Evolutionary conservation across 2,113 vertebrate genomes (phyloP).

Genomic region (Seriola rivoliana): DNA sequence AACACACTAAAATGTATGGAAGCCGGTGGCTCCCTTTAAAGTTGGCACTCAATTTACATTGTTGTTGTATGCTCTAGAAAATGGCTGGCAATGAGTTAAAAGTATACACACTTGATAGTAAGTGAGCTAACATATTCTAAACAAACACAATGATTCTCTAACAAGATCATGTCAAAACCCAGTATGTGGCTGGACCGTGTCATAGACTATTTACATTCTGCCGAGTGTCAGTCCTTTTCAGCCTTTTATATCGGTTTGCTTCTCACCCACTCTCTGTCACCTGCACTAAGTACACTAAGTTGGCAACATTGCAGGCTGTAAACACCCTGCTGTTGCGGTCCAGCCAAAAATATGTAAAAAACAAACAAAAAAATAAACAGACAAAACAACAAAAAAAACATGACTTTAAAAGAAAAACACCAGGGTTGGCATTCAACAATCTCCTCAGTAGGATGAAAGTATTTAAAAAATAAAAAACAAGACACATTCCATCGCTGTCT

Average conservation of each 20-base stretch:
- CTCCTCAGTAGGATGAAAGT: constrained; percentile 22
- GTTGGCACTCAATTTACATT: not conserved
- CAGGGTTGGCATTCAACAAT: not conserved
- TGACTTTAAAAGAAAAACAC: constrained; percentile 1
- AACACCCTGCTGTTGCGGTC: too few species aligned
- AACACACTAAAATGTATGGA: not conserved
- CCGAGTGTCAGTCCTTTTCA: too few species aligned
- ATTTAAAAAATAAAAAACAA: constrained; percentile 2
- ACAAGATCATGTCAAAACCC: not conserved
- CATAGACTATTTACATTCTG: too few species aligned
- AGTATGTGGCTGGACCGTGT: too few species aligned
- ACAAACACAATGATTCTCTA: not conserved
- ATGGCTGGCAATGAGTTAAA: constrained; percentile 8
- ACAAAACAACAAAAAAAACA: not conserved
- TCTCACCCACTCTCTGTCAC: too few species aligned
- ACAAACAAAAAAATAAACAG: not conserved
- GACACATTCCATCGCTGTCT: constrained; percentile 14
- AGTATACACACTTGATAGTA: not conserved
- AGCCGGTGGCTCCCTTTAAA: not conserved
- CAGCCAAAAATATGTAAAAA: not conserved
- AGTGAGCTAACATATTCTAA: not conserved
- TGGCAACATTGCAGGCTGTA: too few species aligned
- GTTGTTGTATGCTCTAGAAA: constrained; percentile 7
- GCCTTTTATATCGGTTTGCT: too few species aligned
- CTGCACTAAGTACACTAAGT: too few species aligned